Conservation (phyloP, 92 coral and sea anemone genomes). For the Zoanthus sansibaricus region DNA sequence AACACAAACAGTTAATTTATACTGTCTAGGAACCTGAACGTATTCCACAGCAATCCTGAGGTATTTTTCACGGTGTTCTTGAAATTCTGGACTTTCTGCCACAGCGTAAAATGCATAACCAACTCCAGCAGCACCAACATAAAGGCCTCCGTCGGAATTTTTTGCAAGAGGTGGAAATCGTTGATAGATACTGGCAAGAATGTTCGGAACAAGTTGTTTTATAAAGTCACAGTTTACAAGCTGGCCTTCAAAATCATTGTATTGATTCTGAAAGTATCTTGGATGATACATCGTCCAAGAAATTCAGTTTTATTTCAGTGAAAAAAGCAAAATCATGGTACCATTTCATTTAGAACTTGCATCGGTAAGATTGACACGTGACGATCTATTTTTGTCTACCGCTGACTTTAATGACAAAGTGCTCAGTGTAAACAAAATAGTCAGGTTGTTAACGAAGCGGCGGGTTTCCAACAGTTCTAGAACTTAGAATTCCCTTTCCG, state of each 20-base stretch:
- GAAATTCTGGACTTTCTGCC: conserved; percentile 71
- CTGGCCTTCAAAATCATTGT: conserved; percentile 67
- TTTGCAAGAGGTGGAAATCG: conserved; percentile 69
- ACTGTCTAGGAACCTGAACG: conserved; percentile 67
- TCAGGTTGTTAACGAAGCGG: conserved; percentile 83
- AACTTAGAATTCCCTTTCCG: background rate
- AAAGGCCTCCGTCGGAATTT: conserved; percentile 89
- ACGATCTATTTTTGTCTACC: conserved; percentile 27
- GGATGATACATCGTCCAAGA: conserved; percentile 59
- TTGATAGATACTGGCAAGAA: conserved; percentile 63
- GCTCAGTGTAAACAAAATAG: conserved; percentile 66
- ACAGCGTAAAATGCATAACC: conserved; percentile 81
- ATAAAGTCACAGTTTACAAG: conserved; percentile 71
- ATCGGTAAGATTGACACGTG: background rate
- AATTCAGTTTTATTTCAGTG: background rate
- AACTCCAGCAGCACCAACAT: conserved; percentile 88
- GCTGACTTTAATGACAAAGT: conserved; percentile 69
- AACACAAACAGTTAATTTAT: background rate
- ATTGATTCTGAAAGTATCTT: conserved; percentile 72
- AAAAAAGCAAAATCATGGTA: background rate
- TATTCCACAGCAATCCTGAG: conserved; percentile 76
- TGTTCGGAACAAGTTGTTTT: conserved; percentile 65
- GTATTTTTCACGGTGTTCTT: conserved; percentile 64
- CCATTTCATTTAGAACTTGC: background rate
- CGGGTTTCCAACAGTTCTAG: conserved; percentile 34